Conservation (phyloP, 1,140 invertebrate genomes). For the Propsilocerus akamusi region DNA sequence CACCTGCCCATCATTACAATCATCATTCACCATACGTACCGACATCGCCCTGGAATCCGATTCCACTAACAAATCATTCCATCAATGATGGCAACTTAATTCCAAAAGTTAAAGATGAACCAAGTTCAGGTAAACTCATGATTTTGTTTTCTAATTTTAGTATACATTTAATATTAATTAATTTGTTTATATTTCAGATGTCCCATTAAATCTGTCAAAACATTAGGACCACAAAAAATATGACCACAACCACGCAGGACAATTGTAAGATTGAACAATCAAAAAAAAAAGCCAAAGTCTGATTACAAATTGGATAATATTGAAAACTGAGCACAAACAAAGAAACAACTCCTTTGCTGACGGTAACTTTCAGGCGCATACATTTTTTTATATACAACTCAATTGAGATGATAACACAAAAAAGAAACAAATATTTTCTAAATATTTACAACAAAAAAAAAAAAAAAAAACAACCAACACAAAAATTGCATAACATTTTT, state of each 20-base stretch:
- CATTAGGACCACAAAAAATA: slow-evolving; percentile 11
- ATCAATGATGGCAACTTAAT: slow-evolving; percentile 13
- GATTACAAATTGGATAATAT: not conserved
- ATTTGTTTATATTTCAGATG: slow-evolving; percentile 14
- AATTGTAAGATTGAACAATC: not conserved
- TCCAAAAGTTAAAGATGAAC: slow-evolving; percentile 21
- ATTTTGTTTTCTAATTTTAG: not conserved
- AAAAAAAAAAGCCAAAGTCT: slow-evolving; percentile 2
- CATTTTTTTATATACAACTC: no score
- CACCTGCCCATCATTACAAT: not conserved
- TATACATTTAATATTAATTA: not conserved
- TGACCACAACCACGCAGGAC: not conserved
- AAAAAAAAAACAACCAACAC: no score
- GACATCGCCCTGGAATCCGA: slow-evolving; percentile 6
- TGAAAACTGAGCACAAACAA: not conserved
- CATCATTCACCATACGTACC: slow-evolving; percentile 4
- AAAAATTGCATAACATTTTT: no score
- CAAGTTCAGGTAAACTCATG: slow-evolving; percentile 18
- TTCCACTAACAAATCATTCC: not conserved
- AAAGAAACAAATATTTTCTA: no score
- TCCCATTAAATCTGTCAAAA: slow-evolving; percentile 24
- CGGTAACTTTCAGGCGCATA: no score
- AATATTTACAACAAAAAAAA: no score
- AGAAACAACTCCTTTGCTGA: no score
- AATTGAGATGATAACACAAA: no score